Percentiles rank a stretch among this genome's conserved stretches.
These are phyloP conservation scores for Trachythela sp. DNA, from an alignment of 64 coral and sea anemone species.

Conservation along the genomic window DNA sequence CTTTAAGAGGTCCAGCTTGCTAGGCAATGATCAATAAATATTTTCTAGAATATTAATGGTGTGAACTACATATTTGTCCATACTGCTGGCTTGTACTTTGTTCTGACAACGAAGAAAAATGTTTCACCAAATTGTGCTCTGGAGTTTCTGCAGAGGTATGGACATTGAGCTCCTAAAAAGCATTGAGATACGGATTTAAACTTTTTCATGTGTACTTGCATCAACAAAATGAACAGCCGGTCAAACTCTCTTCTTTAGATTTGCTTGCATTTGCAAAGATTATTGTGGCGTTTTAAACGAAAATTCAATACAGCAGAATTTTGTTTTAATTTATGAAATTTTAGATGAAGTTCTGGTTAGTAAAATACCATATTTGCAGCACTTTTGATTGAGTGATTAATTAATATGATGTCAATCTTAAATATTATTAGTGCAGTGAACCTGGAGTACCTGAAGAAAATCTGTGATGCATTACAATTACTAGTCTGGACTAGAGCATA, in stretches of 20 bases:
- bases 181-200: too few relatives aligned
- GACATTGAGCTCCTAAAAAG: neutral
- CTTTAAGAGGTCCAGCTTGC: too few relatives aligned
- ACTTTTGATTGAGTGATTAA: too few relatives aligned
- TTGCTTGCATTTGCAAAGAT: conserved; percentile 83
- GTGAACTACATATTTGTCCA: conserved; percentile 95
- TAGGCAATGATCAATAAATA: neutral
- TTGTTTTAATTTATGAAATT: conserved; percentile 90
- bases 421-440: too few relatives aligned
- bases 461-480: too few relatives aligned
- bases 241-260: conserved; percentile 36
- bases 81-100: conserved; percentile 93
- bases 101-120: conserved; percentile 90
- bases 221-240: neutral
- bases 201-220: too few relatives aligned
- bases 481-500: too few relatives aligned
- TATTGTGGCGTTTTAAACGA: conserved; percentile 97
- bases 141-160: conserved; percentile 82
- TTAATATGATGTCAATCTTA: too few relatives aligned
- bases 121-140: conserved; percentile 77
- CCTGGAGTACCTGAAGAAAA: too few relatives aligned
- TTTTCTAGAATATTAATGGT: conserved; percentile 86
- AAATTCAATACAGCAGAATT: conserved; percentile 82
- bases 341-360: conserved; percentile 97
- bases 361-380: neutral